A percentile compares a stretch with the other conserved stretches of the same genome.
Conservation (phyloP, 2,797 vertebrate genomes). For the Eupleurogrammus muticus region DNA sequence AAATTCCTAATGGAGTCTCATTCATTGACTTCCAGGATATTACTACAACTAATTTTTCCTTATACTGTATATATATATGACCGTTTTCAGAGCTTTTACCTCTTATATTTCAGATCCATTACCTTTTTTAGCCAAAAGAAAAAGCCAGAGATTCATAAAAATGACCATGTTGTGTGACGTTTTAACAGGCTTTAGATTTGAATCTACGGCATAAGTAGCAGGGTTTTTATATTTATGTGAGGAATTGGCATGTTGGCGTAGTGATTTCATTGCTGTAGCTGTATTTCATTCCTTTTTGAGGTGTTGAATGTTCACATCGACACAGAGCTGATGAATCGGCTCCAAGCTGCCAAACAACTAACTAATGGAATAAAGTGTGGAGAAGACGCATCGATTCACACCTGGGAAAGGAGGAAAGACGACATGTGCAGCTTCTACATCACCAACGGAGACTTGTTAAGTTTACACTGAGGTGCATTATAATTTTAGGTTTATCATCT, state of each 20-base stretch:
- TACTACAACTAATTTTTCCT: too few species aligned
- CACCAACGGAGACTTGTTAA: constrained; percentile 22
- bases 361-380: constrained; percentile 35
- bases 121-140: not conserved
- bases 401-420: constrained; percentile 32
- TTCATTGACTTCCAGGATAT: too few species aligned
- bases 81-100: not conserved
- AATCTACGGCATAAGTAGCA: not conserved
- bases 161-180: not conserved
- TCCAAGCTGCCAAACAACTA: constrained; percentile 51
- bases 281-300: constrained; percentile 37
- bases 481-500: too few species aligned
- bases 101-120: constrained; percentile 1
- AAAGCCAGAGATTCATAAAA: not conserved
- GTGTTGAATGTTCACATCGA: constrained; percentile 35
- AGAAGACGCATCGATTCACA: constrained; percentile 36
- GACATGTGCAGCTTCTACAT: constrained; percentile 5
- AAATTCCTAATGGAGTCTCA: too few species aligned
- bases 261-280: constrained; percentile 33
- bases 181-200: not conserved
- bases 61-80: too few species aligned
- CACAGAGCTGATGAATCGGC: constrained; percentile 43
- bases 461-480: constrained; percentile 22
- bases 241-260: constrained; percentile 23
- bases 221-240: constrained; percentile 2